Conservation (phyloP, 2,797 vertebrate genomes). For the Aselliscus stoliczkanus region DNA sequence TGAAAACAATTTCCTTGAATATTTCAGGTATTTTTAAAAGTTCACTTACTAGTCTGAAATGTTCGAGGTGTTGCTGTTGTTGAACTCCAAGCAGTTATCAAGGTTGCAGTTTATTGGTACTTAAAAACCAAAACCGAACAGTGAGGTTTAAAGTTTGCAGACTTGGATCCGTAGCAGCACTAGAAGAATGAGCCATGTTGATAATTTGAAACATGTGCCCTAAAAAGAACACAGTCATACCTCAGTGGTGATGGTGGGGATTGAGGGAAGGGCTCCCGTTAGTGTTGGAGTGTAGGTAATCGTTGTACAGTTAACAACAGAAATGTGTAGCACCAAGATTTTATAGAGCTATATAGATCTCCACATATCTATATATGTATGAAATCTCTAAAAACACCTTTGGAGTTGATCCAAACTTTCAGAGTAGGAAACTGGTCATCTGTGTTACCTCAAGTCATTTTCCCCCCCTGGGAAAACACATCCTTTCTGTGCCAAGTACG, state of each 20-base stretch:
- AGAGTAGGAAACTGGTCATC: constrained; percentile 55
- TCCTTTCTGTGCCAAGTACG: constrained; percentile 54
- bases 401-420: constrained; percentile 32
- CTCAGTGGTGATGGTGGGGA: constrained; percentile 23
- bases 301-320: neutral
- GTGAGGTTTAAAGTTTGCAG: constrained; percentile 40
- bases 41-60: constrained; percentile 34
- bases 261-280: constrained; percentile 36
- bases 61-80: neutral
- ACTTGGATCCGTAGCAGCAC: neutral
- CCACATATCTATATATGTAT: neutral
- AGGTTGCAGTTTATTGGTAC: constrained; percentile 35
- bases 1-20: constrained; percentile 32
- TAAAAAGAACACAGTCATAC: constrained; percentile 26
- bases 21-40: neutral
- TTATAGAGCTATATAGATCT: too few relatives aligned
- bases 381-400: constrained; percentile 5
- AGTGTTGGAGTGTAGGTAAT: constrained; percentile 34
- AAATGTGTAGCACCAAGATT: constrained; percentile 9
- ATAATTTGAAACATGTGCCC: constrained; percentile 44
- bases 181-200: constrained; percentile 21
- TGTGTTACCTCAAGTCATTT: constrained; percentile 51
- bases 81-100: constrained; percentile 16
- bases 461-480: neutral
- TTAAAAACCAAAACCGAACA: constrained; percentile 39